These are phyloP conservation scores for Limonius californicus DNA, from an alignment of 1,140 invertebrate genomes.

Conservation along the genomic window DNA sequence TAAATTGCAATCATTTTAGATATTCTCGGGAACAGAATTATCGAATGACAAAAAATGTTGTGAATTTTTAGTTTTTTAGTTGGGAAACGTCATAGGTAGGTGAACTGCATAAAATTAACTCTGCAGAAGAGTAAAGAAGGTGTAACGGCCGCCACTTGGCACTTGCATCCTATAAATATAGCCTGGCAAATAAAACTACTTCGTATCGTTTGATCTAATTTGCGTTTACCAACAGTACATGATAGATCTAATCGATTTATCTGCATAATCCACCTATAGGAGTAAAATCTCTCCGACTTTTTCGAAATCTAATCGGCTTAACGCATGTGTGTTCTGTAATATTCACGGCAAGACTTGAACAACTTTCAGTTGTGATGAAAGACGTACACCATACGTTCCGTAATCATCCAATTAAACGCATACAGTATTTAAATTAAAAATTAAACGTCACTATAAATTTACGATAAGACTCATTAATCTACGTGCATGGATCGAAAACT, in stretches of 20 bases:
- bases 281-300: background rate
- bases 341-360: background rate
- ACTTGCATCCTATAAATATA: background rate
- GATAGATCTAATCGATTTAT: background rate
- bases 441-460: conserved; percentile 9
- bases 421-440: conserved; percentile 8
- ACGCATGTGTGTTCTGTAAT: background rate
- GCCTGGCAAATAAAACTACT: background rate
- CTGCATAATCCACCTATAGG: background rate
- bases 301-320: background rate
- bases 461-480: background rate
- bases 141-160: background rate
- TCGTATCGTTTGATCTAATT: conserved; percentile 1
- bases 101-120: background rate
- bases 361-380: background rate
- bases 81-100: background rate
- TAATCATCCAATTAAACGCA: conserved; percentile 2
- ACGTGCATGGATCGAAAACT: background rate
- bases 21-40: background rate
- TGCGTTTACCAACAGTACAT: background rate
- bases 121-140: background rate
- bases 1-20: background rate
- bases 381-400: background rate
- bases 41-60: background rate
- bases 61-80: no score